A percentile compares a stretch with the other conserved stretches of the same genome.
These are phyloP conservation scores for Montipora foliosa DNA, from an alignment of 64 coral and sea anemone genomes.

Conservation along the genomic window DNA sequence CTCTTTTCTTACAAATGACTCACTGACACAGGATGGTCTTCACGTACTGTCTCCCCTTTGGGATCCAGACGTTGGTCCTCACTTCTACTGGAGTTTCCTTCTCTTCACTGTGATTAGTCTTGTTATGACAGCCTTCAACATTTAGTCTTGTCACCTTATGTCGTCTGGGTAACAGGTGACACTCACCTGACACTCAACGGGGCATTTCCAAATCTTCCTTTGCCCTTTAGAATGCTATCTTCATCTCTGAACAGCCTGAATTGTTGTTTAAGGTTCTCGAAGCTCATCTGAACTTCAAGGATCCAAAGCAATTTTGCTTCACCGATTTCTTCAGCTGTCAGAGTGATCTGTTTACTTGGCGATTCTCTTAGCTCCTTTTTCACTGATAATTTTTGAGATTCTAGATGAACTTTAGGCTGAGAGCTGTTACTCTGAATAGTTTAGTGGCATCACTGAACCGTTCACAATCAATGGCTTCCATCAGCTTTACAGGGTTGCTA, in stretches of 20 bases:
- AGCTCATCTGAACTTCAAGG: slow-evolving; percentile 60
- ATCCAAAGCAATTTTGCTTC: slow-evolving; percentile 56
- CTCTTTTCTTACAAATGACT: slow-evolving; percentile 57
- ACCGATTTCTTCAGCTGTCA: slow-evolving; percentile 52
- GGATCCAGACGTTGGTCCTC: slow-evolving; percentile 57
- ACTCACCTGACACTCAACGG: background rate
- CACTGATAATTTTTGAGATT: slow-evolving; percentile 36
- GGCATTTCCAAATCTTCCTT: slow-evolving; percentile 58
- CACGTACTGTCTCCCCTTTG: slow-evolving; percentile 54
- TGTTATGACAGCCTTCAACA: slow-evolving; percentile 52
- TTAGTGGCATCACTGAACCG: slow-evolving; percentile 52
- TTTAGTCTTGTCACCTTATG: slow-evolving; percentile 49
- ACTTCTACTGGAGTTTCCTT: slow-evolving; percentile 62
- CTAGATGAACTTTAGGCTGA: slow-evolving; percentile 60
- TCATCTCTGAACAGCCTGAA: slow-evolving; percentile 68
- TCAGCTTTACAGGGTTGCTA: slow-evolving; percentile 33
- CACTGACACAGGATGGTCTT: slow-evolving; percentile 57
- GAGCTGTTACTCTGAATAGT: slow-evolving; percentile 70
- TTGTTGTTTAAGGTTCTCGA: slow-evolving; percentile 53
- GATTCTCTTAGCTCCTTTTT: background rate
- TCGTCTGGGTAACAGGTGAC: slow-evolving; percentile 62
- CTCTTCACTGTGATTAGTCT: slow-evolving; percentile 48
- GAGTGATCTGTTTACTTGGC: background rate
- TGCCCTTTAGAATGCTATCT: slow-evolving; percentile 46
- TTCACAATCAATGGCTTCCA: slow-evolving; percentile 71